A percentile compares a stretch with the other conserved stretches of the same genome.
These are phyloP conservation scores for Pteropus alecto DNA, from an alignment of 2,113 vertebrate genomes.

Conservation along the genomic window DNA sequence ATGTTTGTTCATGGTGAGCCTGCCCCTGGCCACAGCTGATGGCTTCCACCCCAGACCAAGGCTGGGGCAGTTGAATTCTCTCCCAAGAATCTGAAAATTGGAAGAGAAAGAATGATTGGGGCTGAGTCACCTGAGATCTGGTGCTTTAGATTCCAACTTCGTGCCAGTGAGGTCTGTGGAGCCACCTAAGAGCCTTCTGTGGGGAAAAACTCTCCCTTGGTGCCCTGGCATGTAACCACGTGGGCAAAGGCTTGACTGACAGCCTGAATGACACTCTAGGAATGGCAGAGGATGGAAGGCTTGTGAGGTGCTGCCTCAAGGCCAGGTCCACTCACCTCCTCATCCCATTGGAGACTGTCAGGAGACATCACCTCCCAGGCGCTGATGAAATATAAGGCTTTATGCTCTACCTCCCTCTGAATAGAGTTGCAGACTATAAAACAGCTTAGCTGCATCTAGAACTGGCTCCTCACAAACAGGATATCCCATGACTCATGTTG, in stretches of 20 bases:
- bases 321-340: not conserved
- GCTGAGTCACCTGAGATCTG: not conserved
- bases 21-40: not conserved
- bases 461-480: not conserved
- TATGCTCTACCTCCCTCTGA: not conserved
- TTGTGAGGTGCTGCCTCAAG: not conserved
- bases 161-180: not conserved
- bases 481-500: not conserved
- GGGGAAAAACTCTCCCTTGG: not conserved
- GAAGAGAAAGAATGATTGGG: not conserved
- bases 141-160: not conserved
- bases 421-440: not conserved
- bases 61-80: not conserved
- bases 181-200: not conserved
- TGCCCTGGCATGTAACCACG: accelerated
- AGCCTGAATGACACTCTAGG: not conserved
- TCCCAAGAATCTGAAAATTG: not conserved
- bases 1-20: not conserved
- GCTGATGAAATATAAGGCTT: not conserved
- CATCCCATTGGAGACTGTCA: not conserved
- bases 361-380: not conserved
- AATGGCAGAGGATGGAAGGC: not conserved
- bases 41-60: not conserved
- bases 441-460: not conserved
- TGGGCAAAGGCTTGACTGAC: not conserved